Evolutionary conservation across 1,140 invertebrate genomes (phyloP).

Genomic region (Paracyclopina nana): DNA sequence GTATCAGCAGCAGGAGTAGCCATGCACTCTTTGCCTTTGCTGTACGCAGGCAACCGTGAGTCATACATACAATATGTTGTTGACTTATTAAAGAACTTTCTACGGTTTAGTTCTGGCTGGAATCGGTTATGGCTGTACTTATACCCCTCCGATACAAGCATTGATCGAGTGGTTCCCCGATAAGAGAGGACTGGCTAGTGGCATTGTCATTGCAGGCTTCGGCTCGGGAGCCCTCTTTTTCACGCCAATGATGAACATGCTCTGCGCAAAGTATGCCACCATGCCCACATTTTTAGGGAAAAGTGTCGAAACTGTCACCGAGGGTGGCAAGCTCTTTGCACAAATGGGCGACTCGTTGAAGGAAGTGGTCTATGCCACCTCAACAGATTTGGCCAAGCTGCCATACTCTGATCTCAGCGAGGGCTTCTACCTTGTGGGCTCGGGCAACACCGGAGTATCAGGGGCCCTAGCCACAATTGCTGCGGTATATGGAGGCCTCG

Average conservation of each 20-base stretch:
- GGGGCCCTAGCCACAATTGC: not conserved
- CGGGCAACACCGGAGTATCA: slow-evolving; percentile 13
- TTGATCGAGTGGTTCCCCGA: slow-evolving; percentile 18
- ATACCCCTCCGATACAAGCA: slow-evolving; percentile 15
- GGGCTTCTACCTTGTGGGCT: slow-evolving; percentile 14
- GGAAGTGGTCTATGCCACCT: slow-evolving; percentile 16
- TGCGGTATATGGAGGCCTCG: not conserved
- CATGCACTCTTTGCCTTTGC: slow-evolving; percentile 6
- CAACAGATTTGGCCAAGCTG: slow-evolving; percentile 13
- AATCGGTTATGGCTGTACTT: slow-evolving; percentile 16
- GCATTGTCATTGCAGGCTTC: slow-evolving; percentile 17
- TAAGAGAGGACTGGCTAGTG: slow-evolving; percentile 15
- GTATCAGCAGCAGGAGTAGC: slow-evolving; percentile 3
- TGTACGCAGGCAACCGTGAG: slow-evolving; percentile 13
- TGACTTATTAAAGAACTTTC: not conserved
- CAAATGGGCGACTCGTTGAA: slow-evolving; percentile 3
- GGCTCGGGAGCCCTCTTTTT: slow-evolving; percentile 16
- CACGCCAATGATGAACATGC: slow-evolving; percentile 14
- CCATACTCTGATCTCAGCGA: slow-evolving; percentile 10
- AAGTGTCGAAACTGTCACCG: slow-evolving; percentile 3
- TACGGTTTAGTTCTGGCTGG: slow-evolving; percentile 3
- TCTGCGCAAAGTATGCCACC: slow-evolving; percentile 6
- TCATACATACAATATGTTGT: not conserved
- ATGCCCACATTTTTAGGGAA: slow-evolving; percentile 11
- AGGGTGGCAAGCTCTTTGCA: slow-evolving; percentile 12